A percentile compares a stretch with the other conserved stretches of the same genome.
phyloP scores from a whole-genome alignment of 2,888 invertebrate genomes.

The Napeogenes inachia region DNA sequence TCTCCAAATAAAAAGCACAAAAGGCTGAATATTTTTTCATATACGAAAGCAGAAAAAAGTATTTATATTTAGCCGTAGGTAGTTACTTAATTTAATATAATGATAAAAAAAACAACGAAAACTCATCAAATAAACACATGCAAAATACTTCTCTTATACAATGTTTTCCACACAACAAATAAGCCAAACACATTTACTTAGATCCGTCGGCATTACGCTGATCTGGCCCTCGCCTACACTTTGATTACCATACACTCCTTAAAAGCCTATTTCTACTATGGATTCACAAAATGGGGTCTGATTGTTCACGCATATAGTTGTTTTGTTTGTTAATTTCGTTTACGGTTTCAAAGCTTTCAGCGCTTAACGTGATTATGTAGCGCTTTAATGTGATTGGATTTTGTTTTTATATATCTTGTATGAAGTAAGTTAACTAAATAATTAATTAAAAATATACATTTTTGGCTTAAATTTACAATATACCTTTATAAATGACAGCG shows the following conservation, averaged over 20 bases:
- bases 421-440: too few species aligned
- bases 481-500: not conserved
- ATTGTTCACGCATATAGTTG: constrained; percentile 23
- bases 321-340: constrained; percentile 23
- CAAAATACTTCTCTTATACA: constrained; percentile 17
- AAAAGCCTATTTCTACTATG: constrained; percentile 47
- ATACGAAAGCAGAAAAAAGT: too few species aligned
- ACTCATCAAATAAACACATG: too few species aligned
- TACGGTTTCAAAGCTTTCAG: constrained; percentile 21
- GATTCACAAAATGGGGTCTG: constrained; percentile 39
- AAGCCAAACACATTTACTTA: constrained; percentile 61
- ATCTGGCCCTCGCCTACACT: constrained; percentile 52
- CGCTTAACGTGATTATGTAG: not conserved
- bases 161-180: constrained; percentile 35
- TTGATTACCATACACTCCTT: constrained; percentile 67
- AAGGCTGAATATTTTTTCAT: too few species aligned
- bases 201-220: constrained; percentile 57
- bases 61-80: too few species aligned
- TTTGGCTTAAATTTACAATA: not conserved
- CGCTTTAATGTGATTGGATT: not conserved
- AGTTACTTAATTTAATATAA: too few species aligned
- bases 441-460: too few species aligned
- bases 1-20: too few species aligned
- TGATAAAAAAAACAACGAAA: too few species aligned
- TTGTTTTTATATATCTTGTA: constrained; percentile 4